Base-by-base conservation (phyloP, 2,888 invertebrate genomes). In the Diarsia rubi region DNA sequence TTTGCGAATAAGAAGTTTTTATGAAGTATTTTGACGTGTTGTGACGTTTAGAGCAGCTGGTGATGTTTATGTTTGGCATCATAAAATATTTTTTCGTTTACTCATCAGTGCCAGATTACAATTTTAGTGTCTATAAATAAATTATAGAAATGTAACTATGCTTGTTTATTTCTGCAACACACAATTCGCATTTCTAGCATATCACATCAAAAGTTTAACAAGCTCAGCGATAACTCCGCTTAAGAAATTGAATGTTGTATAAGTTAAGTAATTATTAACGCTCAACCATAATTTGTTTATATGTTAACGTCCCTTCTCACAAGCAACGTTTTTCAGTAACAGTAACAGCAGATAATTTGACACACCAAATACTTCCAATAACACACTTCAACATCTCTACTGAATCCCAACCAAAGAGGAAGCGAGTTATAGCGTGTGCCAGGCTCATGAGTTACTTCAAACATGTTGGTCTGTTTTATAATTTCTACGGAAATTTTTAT, bases 381-480 rank as follows among this genome's bases (percentile, higher is more conserved):
- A 74, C 86, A 86, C 76, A 88, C 79, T 47, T 45, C 4, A 66
- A 69, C 89, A 83, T 44, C 92, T 91, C 90, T 82, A 89, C 89
- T 89, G 64, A 89, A 71, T 88, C 88, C 79, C 78, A 73, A 83
- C 89, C 86, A 82, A 90, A 91, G 90, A 95, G 95, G 95, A 96
- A 95, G 94, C 93, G 91, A 91, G 94, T 94, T 93, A 93, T 92
- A 88, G 92, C 92, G 90, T 92, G 92, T 89, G 91, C 91, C 87
- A 90, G 91, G 90, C 90, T 90, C 92, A 90, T 91, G 93, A 94
- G 93, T 94, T 93, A 93, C 93, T 93, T 90, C 91, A 92, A 94
- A 93, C 92, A 92, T 91, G 93, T 92, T 91, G 88, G 92, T 94
- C 93, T 94, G 93, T 92, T 94, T 93, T 92, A 92, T 92, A 92